Percentiles rank a stretch among this genome's conserved stretches.
phyloP scores from a whole-genome alignment of 2,888 invertebrate genomes.

The Pedicia rivosa region DNA sequence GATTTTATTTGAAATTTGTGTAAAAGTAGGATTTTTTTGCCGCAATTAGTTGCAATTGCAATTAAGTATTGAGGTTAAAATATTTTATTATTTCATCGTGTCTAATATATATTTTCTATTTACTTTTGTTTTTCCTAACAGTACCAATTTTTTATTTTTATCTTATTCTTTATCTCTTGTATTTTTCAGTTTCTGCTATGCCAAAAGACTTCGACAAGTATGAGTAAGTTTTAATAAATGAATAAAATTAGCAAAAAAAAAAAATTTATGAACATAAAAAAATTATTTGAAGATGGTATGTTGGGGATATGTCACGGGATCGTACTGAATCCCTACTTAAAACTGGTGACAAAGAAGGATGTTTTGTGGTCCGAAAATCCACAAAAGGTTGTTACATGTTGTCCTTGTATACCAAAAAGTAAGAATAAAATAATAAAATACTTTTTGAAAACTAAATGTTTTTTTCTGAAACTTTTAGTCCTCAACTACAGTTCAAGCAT shows the following conservation, averaged over 20 bases:
- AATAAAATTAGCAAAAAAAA: slow-evolving; percentile 3
- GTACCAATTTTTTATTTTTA: too few species aligned
- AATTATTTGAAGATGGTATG: slow-evolving; percentile 71
- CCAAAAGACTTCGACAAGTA: slow-evolving; percentile 86
- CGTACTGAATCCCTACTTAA: slow-evolving; percentile 80
- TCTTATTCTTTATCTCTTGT: too few species aligned
- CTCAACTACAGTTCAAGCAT: slow-evolving; percentile 85
- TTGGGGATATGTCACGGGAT: slow-evolving; percentile 86
- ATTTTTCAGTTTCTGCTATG: too few species aligned
- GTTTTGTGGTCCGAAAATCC: slow-evolving; percentile 91
- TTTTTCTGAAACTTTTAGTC: slow-evolving; percentile 34
- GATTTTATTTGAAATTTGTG: too few species aligned
- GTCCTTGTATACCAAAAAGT: slow-evolving; percentile 91
- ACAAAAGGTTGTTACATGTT: slow-evolving; percentile 89
- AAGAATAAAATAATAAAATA: slow-evolving; percentile 33
- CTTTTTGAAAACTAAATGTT: background rate
- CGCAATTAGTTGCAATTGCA: too few species aligned
- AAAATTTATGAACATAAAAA: slow-evolving; percentile 6
- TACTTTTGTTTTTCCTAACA: too few species aligned
- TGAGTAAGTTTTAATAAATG: slow-evolving; percentile 53
- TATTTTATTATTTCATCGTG: too few species aligned
- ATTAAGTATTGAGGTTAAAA: too few species aligned
- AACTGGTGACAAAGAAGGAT: slow-evolving; percentile 88
- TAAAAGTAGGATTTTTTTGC: too few species aligned
- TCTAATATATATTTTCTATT: too few species aligned